phyloP scores from a whole-genome alignment of 2,797 vertebrate genomes.

The Spinus pinus region DNA sequence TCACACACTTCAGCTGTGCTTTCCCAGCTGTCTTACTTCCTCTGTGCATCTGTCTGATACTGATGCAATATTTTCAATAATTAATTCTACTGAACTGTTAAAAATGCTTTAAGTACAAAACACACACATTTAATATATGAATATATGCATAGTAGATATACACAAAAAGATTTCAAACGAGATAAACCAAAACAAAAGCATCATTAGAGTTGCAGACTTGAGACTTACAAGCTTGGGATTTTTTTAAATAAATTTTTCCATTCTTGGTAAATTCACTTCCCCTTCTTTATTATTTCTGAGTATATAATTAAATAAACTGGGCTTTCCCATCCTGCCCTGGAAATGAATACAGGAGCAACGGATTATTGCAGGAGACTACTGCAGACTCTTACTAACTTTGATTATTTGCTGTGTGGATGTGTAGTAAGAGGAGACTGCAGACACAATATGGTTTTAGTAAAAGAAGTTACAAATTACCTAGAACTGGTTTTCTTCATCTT shows the following conservation, averaged over 20 bases:
- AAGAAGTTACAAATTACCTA: neutral
- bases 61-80: neutral
- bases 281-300: neutral
- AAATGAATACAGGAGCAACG: neutral
- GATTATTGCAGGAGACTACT: neutral
- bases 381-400: neutral
- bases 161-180: neutral
- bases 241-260: neutral
- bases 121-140: neutral
- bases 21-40: neutral
- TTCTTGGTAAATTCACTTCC: neutral
- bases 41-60: neutral
- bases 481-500: neutral
- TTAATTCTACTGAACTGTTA: neutral
- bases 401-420: neutral
- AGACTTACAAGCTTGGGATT: neutral
- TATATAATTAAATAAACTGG: neutral
- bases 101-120: neutral
- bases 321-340: neutral
- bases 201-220: neutral
- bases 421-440: neutral
- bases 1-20: neutral
- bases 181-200: neutral
- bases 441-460: neutral
- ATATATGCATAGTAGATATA: neutral